Evolutionary conservation across 2,113 vertebrate genomes (phyloP), one percentile per base, ranked within the genome.

Genomic region (Takifugu bimaculatus): DNA sequence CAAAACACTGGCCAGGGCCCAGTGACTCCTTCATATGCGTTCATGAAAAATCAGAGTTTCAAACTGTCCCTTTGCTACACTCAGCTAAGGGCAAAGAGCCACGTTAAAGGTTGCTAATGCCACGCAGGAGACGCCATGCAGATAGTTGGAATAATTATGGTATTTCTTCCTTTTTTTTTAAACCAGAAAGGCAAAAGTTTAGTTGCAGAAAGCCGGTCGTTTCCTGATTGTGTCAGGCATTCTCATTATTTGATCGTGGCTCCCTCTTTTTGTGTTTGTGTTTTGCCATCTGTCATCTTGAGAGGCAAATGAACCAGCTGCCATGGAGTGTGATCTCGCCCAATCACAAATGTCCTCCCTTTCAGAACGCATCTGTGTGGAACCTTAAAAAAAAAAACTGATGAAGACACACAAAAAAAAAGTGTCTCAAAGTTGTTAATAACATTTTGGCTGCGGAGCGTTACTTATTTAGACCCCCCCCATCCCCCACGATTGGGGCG

Each of bases 201-300:
- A 63, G 50, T 49, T 48, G 26, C 71, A 50, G 61, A 78, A 81
- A 87, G 78, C 14, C 69, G 55, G 69, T 79, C 75, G 78, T 79
- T 79, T 84, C 75, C 80, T 80, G 76, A 83, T 87, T 82, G 84
- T 79, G 84, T 81, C 81, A 86, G 80, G 72, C 80, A 62, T 79
- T 82, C 83, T 85, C 87, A 88, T 88, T 84, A 85, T 87, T 87
- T 87, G 85, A 89, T 87, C 84, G 87, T 83, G 88, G 84, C 81
- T 83, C 74, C 70, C 78, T 84, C 83, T 89, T 88, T 91, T 87
- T 89, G 86, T 90, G 87, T 91, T 91, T 89, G 84, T 88, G 83
- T 88, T 89, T 90, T 89, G 87, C 90, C 90, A 91, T 91, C 90
- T 91, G 90, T 89, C 90, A 91, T 88, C 83, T 89, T 89, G 87